phyloP scores from a whole-genome alignment of 1,140 invertebrate genomes.

The Drosophila nannoptera region DNA sequence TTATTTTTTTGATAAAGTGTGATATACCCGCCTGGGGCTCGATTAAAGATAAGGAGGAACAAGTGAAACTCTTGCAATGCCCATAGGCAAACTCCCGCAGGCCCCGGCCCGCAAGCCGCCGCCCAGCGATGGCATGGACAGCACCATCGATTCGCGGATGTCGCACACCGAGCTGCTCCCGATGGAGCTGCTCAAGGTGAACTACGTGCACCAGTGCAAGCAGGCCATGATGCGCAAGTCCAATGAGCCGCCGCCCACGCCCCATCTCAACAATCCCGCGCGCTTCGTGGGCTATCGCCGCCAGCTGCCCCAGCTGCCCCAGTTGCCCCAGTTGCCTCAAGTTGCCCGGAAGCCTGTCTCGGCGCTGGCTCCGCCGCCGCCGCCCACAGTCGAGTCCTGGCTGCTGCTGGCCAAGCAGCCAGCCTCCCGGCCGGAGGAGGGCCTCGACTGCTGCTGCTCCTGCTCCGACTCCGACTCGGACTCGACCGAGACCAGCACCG shows the following conservation, averaged over 20 bases:
- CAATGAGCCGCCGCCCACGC: constrained; percentile 28
- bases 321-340: constrained; percentile 1
- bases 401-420: constrained; percentile 45
- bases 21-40: too few relatives aligned
- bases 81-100: constrained; percentile 48
- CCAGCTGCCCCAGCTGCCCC: constrained; percentile 16
- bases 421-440: not conserved
- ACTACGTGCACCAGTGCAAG: constrained; percentile 75
- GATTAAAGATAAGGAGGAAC: not conserved
- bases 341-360: constrained; percentile 1
- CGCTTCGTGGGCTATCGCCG: constrained; percentile 47
- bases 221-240: constrained; percentile 63
- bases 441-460: constrained; percentile 38
- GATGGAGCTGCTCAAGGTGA: constrained; percentile 73
- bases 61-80: constrained; percentile 54
- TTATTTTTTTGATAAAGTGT: too few relatives aligned
- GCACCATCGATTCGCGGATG: constrained; percentile 59
- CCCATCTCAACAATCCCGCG: constrained; percentile 47
- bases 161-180: constrained; percentile 63
- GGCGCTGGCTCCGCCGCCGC: constrained; percentile 27
- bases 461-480: constrained; percentile 44
- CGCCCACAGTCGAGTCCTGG: constrained; percentile 65
- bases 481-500: constrained; percentile 33
- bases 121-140: constrained; percentile 49
- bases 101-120: constrained; percentile 17